Conservation (phyloP, 2,888 invertebrate species). For the Chaetogeoica ovagalla region DNA sequence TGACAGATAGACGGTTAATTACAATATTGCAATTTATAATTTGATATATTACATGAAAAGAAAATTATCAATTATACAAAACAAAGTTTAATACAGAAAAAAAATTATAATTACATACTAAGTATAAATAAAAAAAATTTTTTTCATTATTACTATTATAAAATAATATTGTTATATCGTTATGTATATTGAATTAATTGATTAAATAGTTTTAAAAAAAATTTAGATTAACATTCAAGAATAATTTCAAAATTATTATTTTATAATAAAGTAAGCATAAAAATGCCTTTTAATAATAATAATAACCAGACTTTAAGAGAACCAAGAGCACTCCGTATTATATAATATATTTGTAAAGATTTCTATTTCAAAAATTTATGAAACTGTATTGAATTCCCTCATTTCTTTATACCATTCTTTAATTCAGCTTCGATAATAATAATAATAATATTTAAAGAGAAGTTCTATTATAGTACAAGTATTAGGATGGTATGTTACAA, state of each 20-base stretch:
- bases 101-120: slow-evolving; percentile 14
- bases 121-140: slow-evolving; percentile 1
- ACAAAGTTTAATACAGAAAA: slow-evolving; percentile 4
- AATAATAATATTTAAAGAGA: background rate
- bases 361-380: too few relatives aligned
- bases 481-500: background rate
- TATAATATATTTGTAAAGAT: too few relatives aligned
- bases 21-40: slow-evolving; percentile 9
- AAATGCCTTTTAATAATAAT: background rate
- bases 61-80: slow-evolving; percentile 14
- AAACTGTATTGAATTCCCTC: too few relatives aligned
- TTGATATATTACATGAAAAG: background rate
- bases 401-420: too few relatives aligned
- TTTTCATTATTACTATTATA: slow-evolving; percentile 15
- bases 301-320: background rate
- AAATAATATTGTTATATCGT: background rate
- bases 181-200: slow-evolving; percentile 9
- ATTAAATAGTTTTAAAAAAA: background rate
- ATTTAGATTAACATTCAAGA: background rate
- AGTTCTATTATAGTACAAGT: background rate
- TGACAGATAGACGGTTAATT: background rate
- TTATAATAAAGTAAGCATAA: background rate
- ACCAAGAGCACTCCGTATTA: too few relatives aligned
- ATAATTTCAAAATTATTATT: background rate
- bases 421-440: background rate